These are phyloP conservation scores for Penaeus chinensis DNA, from an alignment of 1,140 invertebrate genomes.

Conservation along the genomic window DNA sequence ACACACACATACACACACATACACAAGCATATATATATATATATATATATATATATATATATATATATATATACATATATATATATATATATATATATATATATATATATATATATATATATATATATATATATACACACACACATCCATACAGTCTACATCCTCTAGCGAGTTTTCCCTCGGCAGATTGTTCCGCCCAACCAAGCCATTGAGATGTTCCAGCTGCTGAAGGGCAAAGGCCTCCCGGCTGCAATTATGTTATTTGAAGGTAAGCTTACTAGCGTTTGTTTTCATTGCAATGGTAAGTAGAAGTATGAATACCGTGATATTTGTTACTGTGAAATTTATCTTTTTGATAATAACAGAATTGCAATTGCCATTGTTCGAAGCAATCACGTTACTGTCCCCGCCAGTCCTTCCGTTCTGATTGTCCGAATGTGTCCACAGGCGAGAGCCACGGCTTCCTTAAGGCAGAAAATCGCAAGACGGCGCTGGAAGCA, in stretches of 20 bases:
- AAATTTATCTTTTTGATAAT: too few relatives aligned
- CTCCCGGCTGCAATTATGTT: neutral
- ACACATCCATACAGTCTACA: neutral
- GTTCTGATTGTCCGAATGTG: too few relatives aligned
- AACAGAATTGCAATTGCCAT: too few relatives aligned
- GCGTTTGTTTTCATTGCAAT: too few relatives aligned
- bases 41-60: too few relatives aligned
- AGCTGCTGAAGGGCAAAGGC: neutral
- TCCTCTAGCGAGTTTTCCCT: neutral
- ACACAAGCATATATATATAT: too few relatives aligned
- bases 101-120: neutral
- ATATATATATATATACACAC: neutral
- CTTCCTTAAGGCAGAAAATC: neutral
- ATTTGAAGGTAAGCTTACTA: neutral
- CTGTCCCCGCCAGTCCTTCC: neutral
- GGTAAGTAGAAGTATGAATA: too few relatives aligned
- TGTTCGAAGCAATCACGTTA: neutral
- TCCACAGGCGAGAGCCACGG: slow-evolving; percentile 31
- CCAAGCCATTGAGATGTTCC: neutral
- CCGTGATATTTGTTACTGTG: too few relatives aligned
- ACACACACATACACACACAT: too few relatives aligned
- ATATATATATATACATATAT: too few relatives aligned
- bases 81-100: too few relatives aligned
- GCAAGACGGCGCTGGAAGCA: slow-evolving; percentile 16
- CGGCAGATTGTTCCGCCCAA: neutral